Conservation (phyloP, 2,797 vertebrate species). For the Natrix natrix region DNA sequence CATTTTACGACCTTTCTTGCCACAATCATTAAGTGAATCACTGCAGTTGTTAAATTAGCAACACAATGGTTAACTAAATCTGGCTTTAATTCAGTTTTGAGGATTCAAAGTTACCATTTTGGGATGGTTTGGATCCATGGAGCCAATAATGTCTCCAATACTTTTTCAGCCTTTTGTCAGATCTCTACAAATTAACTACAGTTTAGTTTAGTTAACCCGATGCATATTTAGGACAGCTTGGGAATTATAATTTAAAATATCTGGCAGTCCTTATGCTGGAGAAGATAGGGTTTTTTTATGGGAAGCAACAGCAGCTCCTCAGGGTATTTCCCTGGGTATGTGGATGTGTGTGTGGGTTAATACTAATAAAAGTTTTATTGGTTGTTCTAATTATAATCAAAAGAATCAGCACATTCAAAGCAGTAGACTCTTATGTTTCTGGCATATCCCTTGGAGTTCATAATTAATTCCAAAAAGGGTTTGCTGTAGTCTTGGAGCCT, state of each 20-base stretch:
- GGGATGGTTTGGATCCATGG: neutral
- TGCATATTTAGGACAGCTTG: neutral
- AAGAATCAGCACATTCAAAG: constrained; percentile 32
- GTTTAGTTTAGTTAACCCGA: neutral
- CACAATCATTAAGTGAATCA: neutral
- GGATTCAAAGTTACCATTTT: neutral
- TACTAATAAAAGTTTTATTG: constrained; percentile 18
- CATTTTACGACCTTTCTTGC: neutral
- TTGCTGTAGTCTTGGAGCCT: neutral
- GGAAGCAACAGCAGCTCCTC: neutral
- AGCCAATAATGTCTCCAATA: neutral
- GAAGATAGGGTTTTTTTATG: neutral
- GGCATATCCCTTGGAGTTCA: constrained; percentile 28
- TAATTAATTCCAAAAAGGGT: constrained; percentile 42
- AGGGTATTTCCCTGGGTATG: constrained; percentile 36
- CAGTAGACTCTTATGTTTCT: constrained; percentile 29
- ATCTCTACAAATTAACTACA: neutral
- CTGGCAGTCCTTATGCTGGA: neutral
- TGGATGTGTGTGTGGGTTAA: constrained; percentile 13
- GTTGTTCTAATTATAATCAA: constrained; percentile 48
- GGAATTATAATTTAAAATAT: neutral
- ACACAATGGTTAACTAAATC: neutral
- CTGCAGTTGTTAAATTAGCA: neutral
- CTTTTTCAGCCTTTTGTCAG: neutral
- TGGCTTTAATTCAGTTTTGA: neutral